Conservation (phyloP, 1,140 invertebrate species). For the Mamestra configurata region DNA sequence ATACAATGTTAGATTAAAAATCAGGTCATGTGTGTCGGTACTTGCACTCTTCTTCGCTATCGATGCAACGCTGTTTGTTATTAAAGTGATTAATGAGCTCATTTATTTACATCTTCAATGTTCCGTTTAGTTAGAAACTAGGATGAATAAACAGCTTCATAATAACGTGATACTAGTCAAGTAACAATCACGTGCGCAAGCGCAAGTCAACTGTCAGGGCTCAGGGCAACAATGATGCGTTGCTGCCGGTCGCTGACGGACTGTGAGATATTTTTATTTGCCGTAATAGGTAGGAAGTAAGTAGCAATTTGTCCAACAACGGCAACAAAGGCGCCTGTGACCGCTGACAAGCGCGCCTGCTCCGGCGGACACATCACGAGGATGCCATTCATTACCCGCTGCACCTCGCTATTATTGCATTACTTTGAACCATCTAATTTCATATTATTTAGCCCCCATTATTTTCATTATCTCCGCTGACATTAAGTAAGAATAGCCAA, state of each 20-base stretch:
- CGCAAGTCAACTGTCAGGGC: not conserved
- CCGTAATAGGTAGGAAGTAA: slow-evolving; percentile 27
- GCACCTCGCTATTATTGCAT: slow-evolving; percentile 77
- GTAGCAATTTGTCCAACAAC: slow-evolving; percentile 41
- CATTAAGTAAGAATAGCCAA: slow-evolving; percentile 79
- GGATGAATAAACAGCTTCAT: not conserved
- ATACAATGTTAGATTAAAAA: slow-evolving; percentile 56
- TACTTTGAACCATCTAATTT: slow-evolving; percentile 83
- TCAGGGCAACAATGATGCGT: not conserved
- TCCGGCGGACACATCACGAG: slow-evolving; percentile 65
- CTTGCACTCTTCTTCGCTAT: slow-evolving; percentile 48
- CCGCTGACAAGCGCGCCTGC: not conserved
- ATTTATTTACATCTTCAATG: not conserved
- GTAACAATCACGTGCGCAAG: not conserved
- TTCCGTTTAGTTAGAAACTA: not conserved
- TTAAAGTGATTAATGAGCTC: slow-evolving; percentile 29
- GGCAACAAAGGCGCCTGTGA: slow-evolving; percentile 39
- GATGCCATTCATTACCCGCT: slow-evolving; percentile 69
- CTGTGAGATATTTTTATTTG: slow-evolving; percentile 36
- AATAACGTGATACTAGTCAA: not conserved
- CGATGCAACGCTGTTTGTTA: slow-evolving; percentile 35
- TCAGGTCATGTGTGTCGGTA: slow-evolving; percentile 46
- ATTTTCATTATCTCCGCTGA: slow-evolving; percentile 84
- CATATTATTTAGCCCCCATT: slow-evolving; percentile 83
- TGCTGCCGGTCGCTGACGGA: not conserved